Conservation (phyloP, 2,113 vertebrate species). For the Sinocyclocheilus grahami region DNA sequence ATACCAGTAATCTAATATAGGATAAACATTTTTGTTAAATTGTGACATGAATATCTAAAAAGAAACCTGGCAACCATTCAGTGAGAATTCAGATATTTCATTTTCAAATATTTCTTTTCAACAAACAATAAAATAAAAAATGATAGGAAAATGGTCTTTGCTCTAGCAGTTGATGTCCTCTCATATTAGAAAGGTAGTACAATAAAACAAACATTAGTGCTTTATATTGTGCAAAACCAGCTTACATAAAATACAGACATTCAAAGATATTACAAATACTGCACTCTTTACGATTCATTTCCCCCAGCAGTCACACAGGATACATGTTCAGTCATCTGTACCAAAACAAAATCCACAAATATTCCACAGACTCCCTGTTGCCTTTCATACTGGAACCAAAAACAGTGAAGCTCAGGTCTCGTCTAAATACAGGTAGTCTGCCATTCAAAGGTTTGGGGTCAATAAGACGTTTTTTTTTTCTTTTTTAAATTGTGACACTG, state of each 20-base stretch:
- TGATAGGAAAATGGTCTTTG: accelerated
- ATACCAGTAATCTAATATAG: background rate
- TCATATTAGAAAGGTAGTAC: background rate
- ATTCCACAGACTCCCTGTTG: no score
- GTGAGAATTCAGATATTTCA: background rate
- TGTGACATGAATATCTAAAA: background rate
- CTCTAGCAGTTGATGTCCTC: background rate
- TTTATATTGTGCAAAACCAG: background rate
- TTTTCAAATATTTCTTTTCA: background rate
- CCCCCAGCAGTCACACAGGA: conserved; percentile 3
- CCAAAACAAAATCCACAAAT: background rate
- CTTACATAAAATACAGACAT: background rate
- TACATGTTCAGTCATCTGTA: conserved; percentile 13
- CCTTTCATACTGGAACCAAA: background rate
- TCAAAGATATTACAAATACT: background rate
- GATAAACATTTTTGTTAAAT: background rate
- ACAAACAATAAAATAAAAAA: background rate
- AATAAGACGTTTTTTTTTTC: background rate
- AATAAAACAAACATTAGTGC: background rate
- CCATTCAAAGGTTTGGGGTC: background rate
- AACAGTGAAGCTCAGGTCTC: background rate
- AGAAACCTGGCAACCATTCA: background rate
- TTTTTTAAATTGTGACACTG: no score
- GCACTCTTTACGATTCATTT: background rate
- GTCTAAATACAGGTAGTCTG: background rate